Evolutionary conservation across 2,113 vertebrate species (phyloP).

Genomic region (Archocentrus centrarchus): DNA sequence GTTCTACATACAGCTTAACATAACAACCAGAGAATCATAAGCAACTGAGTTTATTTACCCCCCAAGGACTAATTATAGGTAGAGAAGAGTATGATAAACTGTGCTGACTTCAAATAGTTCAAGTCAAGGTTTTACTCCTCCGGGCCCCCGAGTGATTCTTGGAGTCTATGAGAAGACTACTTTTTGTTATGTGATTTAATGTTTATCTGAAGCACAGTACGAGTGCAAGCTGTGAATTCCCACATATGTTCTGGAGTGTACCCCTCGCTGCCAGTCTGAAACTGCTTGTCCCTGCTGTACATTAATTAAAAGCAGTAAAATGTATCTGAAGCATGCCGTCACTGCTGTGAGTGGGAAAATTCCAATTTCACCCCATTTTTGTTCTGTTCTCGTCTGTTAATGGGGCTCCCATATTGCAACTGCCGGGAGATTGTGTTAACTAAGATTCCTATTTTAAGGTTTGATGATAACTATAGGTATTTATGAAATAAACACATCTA

Average conservation of each 20-base stretch:
- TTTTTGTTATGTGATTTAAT: slow-evolving; percentile 33
- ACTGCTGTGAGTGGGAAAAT: slow-evolving; percentile 18
- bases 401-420: neutral
- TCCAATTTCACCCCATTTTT: slow-evolving; percentile 9
- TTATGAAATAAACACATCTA: neutral
- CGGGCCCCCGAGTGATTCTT: slow-evolving; percentile 6
- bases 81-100: neutral
- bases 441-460: slow-evolving; percentile 5
- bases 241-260: neutral
- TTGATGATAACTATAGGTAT: slow-evolving; percentile 3
- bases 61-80: slow-evolving; percentile 17
- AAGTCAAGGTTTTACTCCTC: slow-evolving; percentile 28
- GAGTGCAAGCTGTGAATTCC: slow-evolving; percentile 13
- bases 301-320: slow-evolving; percentile 37
- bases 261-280: neutral
- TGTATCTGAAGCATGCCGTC: slow-evolving; percentile 8
- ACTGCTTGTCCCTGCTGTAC: slow-evolving; percentile 3
- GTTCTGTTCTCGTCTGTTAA: slow-evolving; percentile 20
- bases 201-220: slow-evolving; percentile 12
- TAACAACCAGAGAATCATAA: neutral
- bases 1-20: neutral
- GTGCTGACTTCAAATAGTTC: slow-evolving; percentile 13
- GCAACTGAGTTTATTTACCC: neutral
- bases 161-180: neutral
- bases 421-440: slow-evolving; percentile 7